Base-by-base conservation (phyloP, 2,888 invertebrate species). In the Allolobophora icterica region DNA sequence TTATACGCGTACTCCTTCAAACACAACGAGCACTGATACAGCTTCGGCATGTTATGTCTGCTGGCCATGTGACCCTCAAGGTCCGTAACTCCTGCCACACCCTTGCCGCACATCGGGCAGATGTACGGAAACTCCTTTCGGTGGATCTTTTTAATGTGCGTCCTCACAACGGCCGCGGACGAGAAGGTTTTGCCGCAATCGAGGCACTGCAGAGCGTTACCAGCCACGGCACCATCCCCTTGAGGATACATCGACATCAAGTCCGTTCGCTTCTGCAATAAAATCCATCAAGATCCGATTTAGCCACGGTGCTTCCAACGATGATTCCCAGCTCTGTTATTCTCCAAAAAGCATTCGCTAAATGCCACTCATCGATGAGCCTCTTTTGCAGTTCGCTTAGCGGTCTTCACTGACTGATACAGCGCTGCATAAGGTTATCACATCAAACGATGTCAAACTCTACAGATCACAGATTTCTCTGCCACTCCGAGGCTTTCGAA, bases 41-140 rank as follows among this genome's bases (percentile, higher is more conserved):
- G 5, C n/a, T 87, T 87, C 19, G 35, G 35, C 19, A 87, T 3
- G 87, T 38, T 38, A 38, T 87, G 87, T 35, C 38, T 35, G 5
- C 13, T 17, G 87, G 87, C 87, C 87, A 87, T 87, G 87, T 87
- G 87, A 34, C 87, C 87, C 11, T 87, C 35, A 24, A 87, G 87
- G 38, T 38, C 87, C 35, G 3, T 38, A 15, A 5, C 0, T 21
- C 38, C 11, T 19, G 87, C 5, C 17, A 87, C 87, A 17, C 87
- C 87, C 34, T 87, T 87, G 17, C 87, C 87, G 35, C 87, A 87
- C 1, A 87, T 87, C 35, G 35, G 19, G 87, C 87, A 87, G 38
- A 38, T 17, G 87, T 87, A 35, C 35, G 35, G 87, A 35, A 24
- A 87, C 35, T 87, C 35, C 87, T 87, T 87, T 35, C 35, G 87